Conservation (phyloP, 2,888 invertebrate genomes). For the Parasteatoda lunata region DNA sequence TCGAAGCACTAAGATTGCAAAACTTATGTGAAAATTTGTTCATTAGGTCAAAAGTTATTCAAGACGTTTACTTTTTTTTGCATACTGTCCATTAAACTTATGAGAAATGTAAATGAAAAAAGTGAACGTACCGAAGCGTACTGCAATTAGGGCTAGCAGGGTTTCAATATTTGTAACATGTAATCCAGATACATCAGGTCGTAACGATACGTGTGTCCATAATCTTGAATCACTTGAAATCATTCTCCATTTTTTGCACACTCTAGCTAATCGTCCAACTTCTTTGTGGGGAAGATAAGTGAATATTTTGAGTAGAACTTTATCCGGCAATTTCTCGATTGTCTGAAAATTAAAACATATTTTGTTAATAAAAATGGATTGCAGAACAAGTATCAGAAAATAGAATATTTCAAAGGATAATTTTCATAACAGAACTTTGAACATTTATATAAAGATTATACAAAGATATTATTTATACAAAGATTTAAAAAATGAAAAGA, state of each 20-base stretch:
- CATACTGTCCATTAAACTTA: not conserved
- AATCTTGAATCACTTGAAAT: conserved; percentile 95
- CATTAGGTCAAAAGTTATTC: too few relatives aligned
- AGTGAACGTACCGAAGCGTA: conserved; percentile 76
- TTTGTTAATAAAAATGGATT: not conserved
- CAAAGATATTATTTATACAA: too few relatives aligned
- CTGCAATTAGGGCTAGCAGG: conserved; percentile 84
- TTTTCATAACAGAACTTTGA: too few relatives aligned
- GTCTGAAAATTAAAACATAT: conserved; percentile 80
- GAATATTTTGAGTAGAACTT: conserved; percentile 94
- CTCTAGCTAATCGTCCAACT: conserved; percentile 93
- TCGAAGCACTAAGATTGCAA: too few relatives aligned
- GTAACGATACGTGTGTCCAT: conserved; percentile 96
- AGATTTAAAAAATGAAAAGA: too few relatives aligned
- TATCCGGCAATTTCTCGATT: conserved; percentile 97
- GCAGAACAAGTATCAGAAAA: not conserved
- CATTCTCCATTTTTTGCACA: conserved; percentile 96
- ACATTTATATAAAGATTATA: too few relatives aligned
- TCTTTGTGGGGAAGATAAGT: conserved; percentile 94
- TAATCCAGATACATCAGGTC: conserved; percentile 96
- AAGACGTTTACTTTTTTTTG: too few relatives aligned
- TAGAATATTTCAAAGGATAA: too few relatives aligned
- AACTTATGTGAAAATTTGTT: too few relatives aligned
- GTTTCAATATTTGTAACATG: conserved; percentile 92
- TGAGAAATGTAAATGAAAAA: not conserved